Conservation (phyloP, 2,888 invertebrate genomes). For the Clusia tigrina region DNA sequence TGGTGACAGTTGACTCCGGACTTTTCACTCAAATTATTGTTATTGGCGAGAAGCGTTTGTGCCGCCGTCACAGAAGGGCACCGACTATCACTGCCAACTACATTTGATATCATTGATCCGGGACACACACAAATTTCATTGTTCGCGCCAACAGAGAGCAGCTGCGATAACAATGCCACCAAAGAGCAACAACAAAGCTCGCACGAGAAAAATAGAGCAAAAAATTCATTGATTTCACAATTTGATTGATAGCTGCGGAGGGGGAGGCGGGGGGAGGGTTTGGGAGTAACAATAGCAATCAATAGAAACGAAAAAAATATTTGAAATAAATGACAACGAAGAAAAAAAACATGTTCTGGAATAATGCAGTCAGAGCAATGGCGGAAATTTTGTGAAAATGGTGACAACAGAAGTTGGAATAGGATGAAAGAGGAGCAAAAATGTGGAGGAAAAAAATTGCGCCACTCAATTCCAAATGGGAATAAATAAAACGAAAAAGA, state of each 20-base stretch:
- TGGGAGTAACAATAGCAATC: not conserved
- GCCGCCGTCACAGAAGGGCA: too few relatives aligned
- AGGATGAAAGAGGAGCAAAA: not conserved
- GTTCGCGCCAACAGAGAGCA: not conserved
- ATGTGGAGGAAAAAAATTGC: not conserved
- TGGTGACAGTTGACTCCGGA: too few relatives aligned
- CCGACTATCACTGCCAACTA: too few relatives aligned
- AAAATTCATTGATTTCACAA: conserved; percentile 3
- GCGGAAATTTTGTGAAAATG: not conserved
- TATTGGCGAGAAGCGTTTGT: too few relatives aligned
- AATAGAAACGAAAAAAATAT: not conserved
- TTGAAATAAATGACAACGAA: not conserved
- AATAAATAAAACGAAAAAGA: not conserved
- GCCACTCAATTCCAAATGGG: not conserved
- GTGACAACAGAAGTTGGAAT: conserved; percentile 12
- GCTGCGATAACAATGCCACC: not conserved
- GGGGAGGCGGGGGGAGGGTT: not conserved
- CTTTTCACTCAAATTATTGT: too few relatives aligned
- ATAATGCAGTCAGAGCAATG: not conserved
- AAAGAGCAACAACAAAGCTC: not conserved
- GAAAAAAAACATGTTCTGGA: too few relatives aligned
- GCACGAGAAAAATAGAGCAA: not conserved
- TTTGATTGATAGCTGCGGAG: conserved; percentile 11
- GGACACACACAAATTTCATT: not conserved
- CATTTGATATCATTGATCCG: conserved; percentile 10